Base-by-base conservation (phyloP, 2,113 vertebrate genomes). In the Cynoglossus semilaevis region DNA sequence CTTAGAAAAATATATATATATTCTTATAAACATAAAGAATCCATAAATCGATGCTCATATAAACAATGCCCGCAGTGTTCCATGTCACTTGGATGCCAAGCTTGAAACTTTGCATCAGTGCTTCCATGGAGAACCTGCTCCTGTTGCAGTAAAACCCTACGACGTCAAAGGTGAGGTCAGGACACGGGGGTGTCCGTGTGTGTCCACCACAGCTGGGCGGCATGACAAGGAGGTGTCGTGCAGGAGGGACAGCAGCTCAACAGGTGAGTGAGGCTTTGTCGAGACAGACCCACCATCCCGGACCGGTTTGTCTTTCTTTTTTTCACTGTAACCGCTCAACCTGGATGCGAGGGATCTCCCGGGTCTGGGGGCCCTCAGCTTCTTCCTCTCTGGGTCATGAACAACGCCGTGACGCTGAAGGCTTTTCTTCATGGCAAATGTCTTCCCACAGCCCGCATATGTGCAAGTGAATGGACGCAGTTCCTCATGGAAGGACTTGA, bases 401-500 rank as follows among this genome's bases (percentile, higher is more conserved):
- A 84, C 78, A 4, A 94, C 81, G 0, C 77, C 16, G 2, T 99
- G 97, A 9, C 96, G 90, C 44, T 71, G 82, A 10, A 99, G 91
- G 70, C 95, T 96, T 88, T 93, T 92, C 91, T 87, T 98, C 94
- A 96, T 94, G 15, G 92, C 85, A 61, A 99, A 99, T 0, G 77
- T 80, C 74, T 87, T 96, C 15, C 88, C 87, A 36, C 97, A 99
- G 73, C 88, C 91, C 0, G 85, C 42, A 0, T 92, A 84, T 1
- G 89, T 61, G 71, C 97, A 99, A 38, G 58, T 13, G 54, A 94
- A 96, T 0, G 91, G 83, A 1, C 83, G 90, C 74, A 72, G 37
- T 40, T 91, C 89, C 53, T 98, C 92, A 0, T 99, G 96, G 72
- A 95, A 97, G 10, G 95, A 93, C 10, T 89, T 58, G 35, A 99